These are phyloP conservation scores for Cuculus canorus DNA, from an alignment of 2,797 vertebrate species.

Conservation along the genomic window DNA sequence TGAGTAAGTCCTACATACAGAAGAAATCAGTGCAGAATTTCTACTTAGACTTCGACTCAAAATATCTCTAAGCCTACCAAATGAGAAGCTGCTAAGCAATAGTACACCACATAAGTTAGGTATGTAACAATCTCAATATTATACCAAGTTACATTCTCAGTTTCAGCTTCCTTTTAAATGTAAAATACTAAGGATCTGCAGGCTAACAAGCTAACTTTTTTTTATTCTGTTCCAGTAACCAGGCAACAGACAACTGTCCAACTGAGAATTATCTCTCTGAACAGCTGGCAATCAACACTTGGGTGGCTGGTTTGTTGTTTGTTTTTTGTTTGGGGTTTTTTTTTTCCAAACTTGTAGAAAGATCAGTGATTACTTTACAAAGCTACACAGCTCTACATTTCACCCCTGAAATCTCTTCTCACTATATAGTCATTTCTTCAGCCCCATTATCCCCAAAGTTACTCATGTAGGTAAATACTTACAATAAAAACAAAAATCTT, in stretches of 20 bases:
- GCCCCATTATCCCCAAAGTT: background rate
- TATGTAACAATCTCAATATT: background rate
- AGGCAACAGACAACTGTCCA: conserved; percentile 66
- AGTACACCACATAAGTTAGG: background rate
- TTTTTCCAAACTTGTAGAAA: background rate
- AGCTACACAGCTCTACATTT: background rate
- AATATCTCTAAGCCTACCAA: background rate
- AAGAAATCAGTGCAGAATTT: background rate
- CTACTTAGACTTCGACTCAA: background rate
- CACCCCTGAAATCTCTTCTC: background rate
- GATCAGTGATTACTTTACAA: conserved; percentile 1
- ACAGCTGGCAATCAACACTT: conserved; percentile 64
- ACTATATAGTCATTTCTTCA: background rate
- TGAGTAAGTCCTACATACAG: background rate
- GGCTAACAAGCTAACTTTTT: conserved; percentile 56
- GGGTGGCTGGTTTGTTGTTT: background rate
- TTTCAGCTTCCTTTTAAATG: conserved; percentile 50
- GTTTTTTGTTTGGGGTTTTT: background rate
- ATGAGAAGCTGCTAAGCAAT: background rate
- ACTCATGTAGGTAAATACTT: background rate
- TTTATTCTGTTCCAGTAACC: conserved; percentile 54
- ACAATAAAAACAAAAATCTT: background rate
- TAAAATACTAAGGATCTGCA: conserved; percentile 35
- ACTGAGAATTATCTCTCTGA: conserved; percentile 68
- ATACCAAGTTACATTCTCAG: background rate